These are phyloP conservation scores for Lepus townsendii DNA, from an alignment of 2,797 vertebrate genomes.

Conservation along the genomic window DNA sequence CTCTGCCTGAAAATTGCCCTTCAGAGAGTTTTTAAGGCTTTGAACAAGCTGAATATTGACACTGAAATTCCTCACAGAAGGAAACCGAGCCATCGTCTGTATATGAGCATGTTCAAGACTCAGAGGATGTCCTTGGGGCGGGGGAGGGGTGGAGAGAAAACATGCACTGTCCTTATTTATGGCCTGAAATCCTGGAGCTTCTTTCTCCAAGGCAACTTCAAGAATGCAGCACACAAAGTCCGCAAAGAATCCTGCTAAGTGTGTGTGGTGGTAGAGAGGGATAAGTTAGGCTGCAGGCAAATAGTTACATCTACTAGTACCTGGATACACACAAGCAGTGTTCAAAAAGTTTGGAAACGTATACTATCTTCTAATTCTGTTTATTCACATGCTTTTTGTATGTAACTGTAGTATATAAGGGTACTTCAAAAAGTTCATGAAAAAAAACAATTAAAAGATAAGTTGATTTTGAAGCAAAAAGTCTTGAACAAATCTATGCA, in stretches of 20 bases:
- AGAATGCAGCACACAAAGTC: neutral
- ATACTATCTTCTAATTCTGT: too few relatives aligned
- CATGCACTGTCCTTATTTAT: neutral
- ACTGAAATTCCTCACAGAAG: neutral
- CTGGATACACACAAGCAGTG: too few relatives aligned
- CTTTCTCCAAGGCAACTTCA: conserved; percentile 6
- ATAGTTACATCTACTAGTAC: neutral
- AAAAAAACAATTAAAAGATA: too few relatives aligned
- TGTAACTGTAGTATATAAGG: too few relatives aligned
- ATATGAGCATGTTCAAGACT: neutral
- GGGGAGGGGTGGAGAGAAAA: neutral
- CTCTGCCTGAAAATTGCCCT: neutral
- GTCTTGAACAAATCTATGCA: too few relatives aligned
- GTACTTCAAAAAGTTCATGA: too few relatives aligned
- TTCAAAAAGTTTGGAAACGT: too few relatives aligned
- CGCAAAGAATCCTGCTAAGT: neutral
- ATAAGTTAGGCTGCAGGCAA: neutral
- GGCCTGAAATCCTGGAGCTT: neutral
- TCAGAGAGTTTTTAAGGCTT: neutral
- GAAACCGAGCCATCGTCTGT: conserved; percentile 13
- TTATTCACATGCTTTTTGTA: too few relatives aligned
- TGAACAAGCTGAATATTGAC: neutral
- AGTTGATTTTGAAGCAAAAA: too few relatives aligned
- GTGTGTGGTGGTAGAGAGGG: neutral
- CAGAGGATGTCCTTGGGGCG: neutral